Evolutionary conservation across 2,113 vertebrate species (phyloP), one percentile per base, ranked within the genome.

Genomic region (Petrocephalus zakoni): DNA sequence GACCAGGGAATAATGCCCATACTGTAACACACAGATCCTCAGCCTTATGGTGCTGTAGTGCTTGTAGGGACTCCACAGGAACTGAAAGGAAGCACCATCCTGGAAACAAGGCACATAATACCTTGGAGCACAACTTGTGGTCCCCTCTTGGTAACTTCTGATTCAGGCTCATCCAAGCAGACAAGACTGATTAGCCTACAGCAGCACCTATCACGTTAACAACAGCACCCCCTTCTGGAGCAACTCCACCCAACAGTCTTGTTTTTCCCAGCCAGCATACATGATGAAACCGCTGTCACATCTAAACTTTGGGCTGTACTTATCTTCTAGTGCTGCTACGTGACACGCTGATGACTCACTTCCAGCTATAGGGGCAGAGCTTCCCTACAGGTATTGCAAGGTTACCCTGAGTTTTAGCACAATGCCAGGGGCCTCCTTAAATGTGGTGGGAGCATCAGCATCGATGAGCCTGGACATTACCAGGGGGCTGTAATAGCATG

Each of bases 371-470:
- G 72, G 37, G 72, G 34, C 6, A 5, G 22, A 51, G 37, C 42
- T 84, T 51, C 19, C 21, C 22, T 25, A 11, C 15, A 42, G 34
- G 72, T 78, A 42, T 42, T 42, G 34, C 34, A 78, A 78, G 29
- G 72, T 78, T 78, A 78, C 72, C 72, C 13, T 78, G 72, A 78
- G 72, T 78, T 78, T 78, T 42, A 78, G 15, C 72, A 78, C 72
- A 42, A 7, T 17, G 29, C 72, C 7, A 19, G 15, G 15, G 42
- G 72, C 19, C 72, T 37, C 15, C 17, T 78, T 78, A 37, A 37
- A 78, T 78, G 34, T 1, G 15, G 5, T 19, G 5, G 15, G 34
- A 78, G 72, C 5, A 2, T 78, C 72, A 37, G 17, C 15, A 42
- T 78, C 6, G 15, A 78, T 78, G 72, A 15, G 72, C 72, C 34